Base-by-base conservation (phyloP, 2,888 invertebrate genomes). In the Abscondita cerata region DNA sequence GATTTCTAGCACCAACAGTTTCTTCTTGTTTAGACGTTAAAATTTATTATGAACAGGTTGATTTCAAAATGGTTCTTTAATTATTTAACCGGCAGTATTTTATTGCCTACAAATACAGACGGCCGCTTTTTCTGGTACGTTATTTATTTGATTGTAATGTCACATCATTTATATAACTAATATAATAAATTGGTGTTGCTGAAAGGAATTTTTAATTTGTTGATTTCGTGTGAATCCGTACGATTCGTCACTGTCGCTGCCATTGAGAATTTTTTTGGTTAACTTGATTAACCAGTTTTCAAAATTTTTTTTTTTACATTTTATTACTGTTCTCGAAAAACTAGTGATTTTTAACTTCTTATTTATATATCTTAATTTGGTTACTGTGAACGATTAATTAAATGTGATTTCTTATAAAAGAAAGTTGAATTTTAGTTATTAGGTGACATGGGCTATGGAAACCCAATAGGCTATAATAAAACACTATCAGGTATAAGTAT, bases 41-140 rank as follows among this genome's bases (percentile, higher is more conserved):
- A 48, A 56, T 56, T 56, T 56, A 56, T 56, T 50, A 50, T 5
- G 38, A 56, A 50, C 55, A 56, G 55, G 55, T 56, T 56, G 46
- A 36, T 56, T 38, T 19, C 12, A 56, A 38, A 31, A 56, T 13
- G 19, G 48, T 56, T 19, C 36, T 48, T 25, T 54, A 54, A 54
- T 46, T 46, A 56, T 48, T 56, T 47, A 48, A 38, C 15, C 38
- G 55, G 31, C 18, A 19, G 34, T 40, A 56, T 56, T 56, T 56
- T 48, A 48, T 48, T 33, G 19, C 53, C 53, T 34, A 54, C 34
- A 25, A 33, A 31, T 54, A 13, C 31, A 54, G 46, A 44, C 46
- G 19, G 34, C 15, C 44, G 34, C 53, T 54, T 25, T 40, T 52
- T 40, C 6, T 16, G 36, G 11, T 11, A 18, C 18, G 18, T 44